phyloP scores from a whole-genome alignment of 2,888 invertebrate genomes.

The Agrilus mali region DNA sequence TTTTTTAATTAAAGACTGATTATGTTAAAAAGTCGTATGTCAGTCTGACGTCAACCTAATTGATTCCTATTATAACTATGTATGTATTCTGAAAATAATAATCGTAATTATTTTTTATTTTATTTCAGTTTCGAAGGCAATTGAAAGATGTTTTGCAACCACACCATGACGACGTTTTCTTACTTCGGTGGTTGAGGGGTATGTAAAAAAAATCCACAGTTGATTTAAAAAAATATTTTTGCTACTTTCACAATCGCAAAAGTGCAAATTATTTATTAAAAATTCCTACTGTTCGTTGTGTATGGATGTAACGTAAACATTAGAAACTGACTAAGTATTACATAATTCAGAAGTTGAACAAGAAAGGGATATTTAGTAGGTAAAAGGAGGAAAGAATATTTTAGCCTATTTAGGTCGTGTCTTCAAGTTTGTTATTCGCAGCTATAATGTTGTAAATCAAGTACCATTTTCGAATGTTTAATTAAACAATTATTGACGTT shows the following conservation, averaged over 20 bases:
- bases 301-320: too few relatives aligned
- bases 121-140: slow-evolving; percentile 61
- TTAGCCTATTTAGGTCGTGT: background rate
- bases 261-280: background rate
- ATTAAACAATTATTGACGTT: background rate
- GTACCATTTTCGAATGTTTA: background rate
- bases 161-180: slow-evolving; percentile 65
- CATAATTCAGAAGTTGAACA: too few relatives aligned
- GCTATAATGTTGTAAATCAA: too few relatives aligned
- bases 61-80: background rate
- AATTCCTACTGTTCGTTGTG: too few relatives aligned
- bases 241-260: too few relatives aligned
- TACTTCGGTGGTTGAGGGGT: slow-evolving; percentile 75
- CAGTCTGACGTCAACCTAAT: background rate
- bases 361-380: too few relatives aligned
- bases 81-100: background rate
- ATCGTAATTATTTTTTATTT: too few relatives aligned
- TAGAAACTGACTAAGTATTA: too few relatives aligned
- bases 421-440: too few relatives aligned
- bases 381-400: background rate
- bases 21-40: background rate
- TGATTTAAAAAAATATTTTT: too few relatives aligned
- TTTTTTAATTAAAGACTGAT: background rate
- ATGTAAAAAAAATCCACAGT: slow-evolving; percentile 11
- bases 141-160: slow-evolving; percentile 54